Conservation (phyloP, 2,797 vertebrate genomes). For the Telmatherina bonti region DNA sequence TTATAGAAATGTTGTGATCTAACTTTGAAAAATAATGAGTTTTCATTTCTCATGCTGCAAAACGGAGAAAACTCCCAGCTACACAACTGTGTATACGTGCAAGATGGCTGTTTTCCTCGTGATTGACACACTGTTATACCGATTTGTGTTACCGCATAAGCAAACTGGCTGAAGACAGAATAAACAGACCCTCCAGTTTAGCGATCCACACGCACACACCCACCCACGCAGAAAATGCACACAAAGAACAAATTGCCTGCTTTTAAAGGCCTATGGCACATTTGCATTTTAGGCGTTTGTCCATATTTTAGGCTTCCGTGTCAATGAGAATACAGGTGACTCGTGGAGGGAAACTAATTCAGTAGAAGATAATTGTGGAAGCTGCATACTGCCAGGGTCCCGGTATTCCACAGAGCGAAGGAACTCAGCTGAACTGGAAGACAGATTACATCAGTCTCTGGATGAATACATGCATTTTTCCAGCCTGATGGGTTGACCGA, state of each 20-base stretch:
- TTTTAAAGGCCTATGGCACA: constrained; percentile 23
- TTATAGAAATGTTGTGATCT: constrained; percentile 7
- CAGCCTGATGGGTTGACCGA: too few species aligned
- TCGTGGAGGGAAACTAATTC: constrained; percentile 19
- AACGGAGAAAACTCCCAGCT: not conserved
- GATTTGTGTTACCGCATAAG: constrained; percentile 27
- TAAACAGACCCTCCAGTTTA: constrained; percentile 29
- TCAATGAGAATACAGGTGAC: not conserved
- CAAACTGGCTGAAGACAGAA: constrained; percentile 35
- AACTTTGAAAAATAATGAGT: not conserved
- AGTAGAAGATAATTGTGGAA: constrained; percentile 24
- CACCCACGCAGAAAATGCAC: constrained; percentile 34
- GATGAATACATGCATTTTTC: constrained; percentile 15
- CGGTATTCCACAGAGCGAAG: constrained; percentile 31
- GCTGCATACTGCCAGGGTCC: not conserved
- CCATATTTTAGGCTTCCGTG: constrained; percentile 24
- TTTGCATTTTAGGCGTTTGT: constrained; percentile 42
- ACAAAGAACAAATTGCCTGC: constrained; percentile 15
- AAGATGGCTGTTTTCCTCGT: constrained; percentile 20
- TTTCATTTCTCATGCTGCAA: constrained; percentile 11
- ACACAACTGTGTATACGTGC: not conserved
- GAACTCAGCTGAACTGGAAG: constrained; percentile 19
- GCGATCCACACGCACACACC: constrained; percentile 14
- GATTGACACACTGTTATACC: constrained; percentile 26
- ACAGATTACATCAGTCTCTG: constrained; percentile 22